Evolutionary conservation across 2,888 invertebrate species (phyloP), one percentile per base, ranked within the genome.

Genomic region (Nomada flava): DNA sequence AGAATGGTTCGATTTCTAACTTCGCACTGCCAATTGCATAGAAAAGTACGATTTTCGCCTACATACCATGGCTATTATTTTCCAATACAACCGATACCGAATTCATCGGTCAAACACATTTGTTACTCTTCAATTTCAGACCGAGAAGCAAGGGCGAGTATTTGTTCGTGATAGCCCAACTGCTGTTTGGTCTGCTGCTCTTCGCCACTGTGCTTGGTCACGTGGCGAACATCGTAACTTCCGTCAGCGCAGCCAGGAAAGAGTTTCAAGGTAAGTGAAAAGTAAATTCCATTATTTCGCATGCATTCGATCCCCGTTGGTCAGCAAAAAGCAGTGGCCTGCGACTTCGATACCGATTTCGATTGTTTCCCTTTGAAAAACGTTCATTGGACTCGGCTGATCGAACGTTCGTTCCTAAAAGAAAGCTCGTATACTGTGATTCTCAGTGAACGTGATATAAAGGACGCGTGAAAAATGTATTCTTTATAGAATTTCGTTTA

Each of bases 171-270:
- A 98, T 99, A 94, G 96, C 97, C 88, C 98, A 99, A 95, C 96
- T 99, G 92, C 95, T 99, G 90, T 98, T 99, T 94, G 99, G 98
- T 82, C 95, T 99, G 93, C 95, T 99, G 93, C 96, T 99, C 88
- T 99, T 99, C 94, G 98, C 99, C 82, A 98, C 99, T 18, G 98
- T 99, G 82, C 95, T 99, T 89, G 99, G 99, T 18, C 98, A 99
- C 95, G 99, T 99, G 89, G 98, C 99, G 89, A 99, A 99, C 94
- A 99, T 99, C 94, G 99, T 99, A 91, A 98, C 99, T 83, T 98
- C 98, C 77, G 98, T 99, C 92, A 98, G 98, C 94, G 98, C 98
- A 15, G 99, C 98, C 76, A 95, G 99, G 91, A 99, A 99, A 94
- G 99, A 99, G 94, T 99, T 99, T 94, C 99, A 99, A 96, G 98